phyloP scores from a whole-genome alignment of 2,797 vertebrate genomes.

The Pogoniulus pusillus region DNA sequence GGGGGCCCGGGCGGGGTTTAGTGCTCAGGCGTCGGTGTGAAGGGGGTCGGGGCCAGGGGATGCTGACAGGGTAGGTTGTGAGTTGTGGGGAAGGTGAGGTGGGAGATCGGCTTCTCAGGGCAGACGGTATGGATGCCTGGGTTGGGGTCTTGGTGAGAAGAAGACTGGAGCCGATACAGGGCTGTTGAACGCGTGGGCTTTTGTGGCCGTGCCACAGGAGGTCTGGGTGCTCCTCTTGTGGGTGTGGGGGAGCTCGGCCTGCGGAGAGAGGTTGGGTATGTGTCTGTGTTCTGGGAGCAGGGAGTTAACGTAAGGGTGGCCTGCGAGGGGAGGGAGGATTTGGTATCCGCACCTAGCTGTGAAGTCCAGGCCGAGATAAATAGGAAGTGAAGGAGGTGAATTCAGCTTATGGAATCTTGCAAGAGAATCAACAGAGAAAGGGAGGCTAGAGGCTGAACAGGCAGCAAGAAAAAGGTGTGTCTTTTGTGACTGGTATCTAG shows the following conservation, averaged over 20 bases:
- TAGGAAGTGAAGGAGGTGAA: background rate
- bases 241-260: too few relatives aligned
- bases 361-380: background rate
- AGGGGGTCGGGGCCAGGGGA: background rate
- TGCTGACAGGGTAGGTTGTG: background rate
- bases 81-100: background rate
- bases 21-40: background rate
- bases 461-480: background rate
- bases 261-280: rapidly evolving
- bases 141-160: too few relatives aligned
- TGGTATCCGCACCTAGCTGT: rapidly evolving
- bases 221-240: background rate
- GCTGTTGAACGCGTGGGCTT: background rate
- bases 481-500: background rate
- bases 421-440: rapidly evolving
- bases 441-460: background rate
- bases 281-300: too few relatives aligned
- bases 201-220: background rate
- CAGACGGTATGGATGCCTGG: background rate
- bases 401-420: background rate
- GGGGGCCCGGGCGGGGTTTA: background rate
- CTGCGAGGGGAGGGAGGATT: too few relatives aligned
- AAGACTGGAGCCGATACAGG: too few relatives aligned
- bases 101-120: background rate
- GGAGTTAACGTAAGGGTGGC: background rate